Evolutionary conservation across 2,113 vertebrate species (phyloP).

Genomic region (Pipa parva): DNA sequence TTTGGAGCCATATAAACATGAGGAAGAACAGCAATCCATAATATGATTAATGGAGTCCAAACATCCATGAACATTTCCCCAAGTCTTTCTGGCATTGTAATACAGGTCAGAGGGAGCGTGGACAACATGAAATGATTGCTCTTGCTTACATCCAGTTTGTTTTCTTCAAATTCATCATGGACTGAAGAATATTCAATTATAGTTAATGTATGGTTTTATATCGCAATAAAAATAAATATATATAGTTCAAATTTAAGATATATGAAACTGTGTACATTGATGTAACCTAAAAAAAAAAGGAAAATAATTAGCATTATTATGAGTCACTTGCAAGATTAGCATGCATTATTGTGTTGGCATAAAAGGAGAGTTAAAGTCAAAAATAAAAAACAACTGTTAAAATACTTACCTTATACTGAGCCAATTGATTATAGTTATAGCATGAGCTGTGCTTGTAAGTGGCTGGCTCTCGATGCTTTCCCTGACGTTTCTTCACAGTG

Average conservation of each 20-base stretch:
- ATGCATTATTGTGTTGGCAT: no score
- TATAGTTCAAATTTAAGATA: constrained; percentile 58
- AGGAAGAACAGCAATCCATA: constrained; percentile 91
- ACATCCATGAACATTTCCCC: constrained; percentile 82
- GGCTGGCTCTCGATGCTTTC: no score
- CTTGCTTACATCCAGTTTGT: constrained; percentile 73
- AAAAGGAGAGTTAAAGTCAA: no score
- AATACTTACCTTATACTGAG: no score
- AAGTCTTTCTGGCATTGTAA: constrained; percentile 82
- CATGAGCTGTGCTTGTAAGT: no score
- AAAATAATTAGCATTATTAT: not conserved
- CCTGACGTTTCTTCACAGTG: no score
- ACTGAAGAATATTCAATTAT: constrained; percentile 73
- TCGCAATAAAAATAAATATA: constrained; percentile 60
- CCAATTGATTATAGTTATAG: no score
- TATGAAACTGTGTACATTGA: constrained; percentile 64
- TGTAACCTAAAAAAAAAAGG: constrained; percentile 52
- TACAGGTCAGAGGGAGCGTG: constrained; percentile 71
- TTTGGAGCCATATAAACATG: constrained; percentile 72
- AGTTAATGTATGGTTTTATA: constrained; percentile 70
- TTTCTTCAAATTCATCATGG: constrained; percentile 79
- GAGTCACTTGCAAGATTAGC: no score
- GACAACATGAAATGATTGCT: constrained; percentile 78
- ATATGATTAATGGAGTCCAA: constrained; percentile 86
- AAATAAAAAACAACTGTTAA: no score